Percentiles rank a stretch among this genome's conserved stretches.
These are phyloP conservation scores for Micromesistius poutassou DNA, from an alignment of 2,797 vertebrate species.

Conservation along the genomic window DNA sequence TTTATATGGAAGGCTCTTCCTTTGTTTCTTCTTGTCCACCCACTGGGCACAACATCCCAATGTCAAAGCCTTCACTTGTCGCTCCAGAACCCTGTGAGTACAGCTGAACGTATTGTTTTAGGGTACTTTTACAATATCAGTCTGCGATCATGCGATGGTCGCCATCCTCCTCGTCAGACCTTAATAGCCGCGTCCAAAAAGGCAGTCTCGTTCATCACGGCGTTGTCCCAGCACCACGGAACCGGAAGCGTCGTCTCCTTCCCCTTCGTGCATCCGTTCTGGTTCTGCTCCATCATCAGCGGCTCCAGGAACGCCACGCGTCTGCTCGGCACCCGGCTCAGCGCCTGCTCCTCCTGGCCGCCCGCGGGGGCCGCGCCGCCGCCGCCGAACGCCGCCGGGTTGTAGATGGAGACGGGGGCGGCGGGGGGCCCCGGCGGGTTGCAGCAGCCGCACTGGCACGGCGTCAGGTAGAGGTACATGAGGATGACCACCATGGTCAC, in stretches of 20 bases:
- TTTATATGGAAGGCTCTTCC: too few species aligned
- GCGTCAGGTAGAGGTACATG: conserved; percentile 87
- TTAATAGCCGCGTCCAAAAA: neutral
- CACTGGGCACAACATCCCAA: too few species aligned
- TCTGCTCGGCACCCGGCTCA: conserved; percentile 74
- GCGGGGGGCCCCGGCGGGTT: conserved; percentile 61
- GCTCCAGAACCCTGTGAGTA: neutral
- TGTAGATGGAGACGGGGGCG: conserved; percentile 63
- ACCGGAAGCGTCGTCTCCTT: conserved; percentile 58
- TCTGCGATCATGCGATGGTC: neutral
- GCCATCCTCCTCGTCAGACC: neutral
- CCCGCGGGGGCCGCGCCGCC: conserved; percentile 61
- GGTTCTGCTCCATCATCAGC: conserved; percentile 56
- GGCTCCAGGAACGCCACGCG: conserved; percentile 88
- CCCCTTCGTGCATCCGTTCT: conserved; percentile 70
- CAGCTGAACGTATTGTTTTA: neutral
- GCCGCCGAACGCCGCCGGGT: conserved; percentile 75
- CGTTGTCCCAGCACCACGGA: conserved; percentile 38
- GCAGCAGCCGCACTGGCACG: conserved; percentile 81
- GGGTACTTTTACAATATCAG: neutral
- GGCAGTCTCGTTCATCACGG: neutral
- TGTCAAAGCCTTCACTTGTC: neutral
- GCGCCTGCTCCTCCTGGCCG: neutral
- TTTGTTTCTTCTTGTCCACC: too few species aligned
- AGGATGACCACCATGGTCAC: conserved; percentile 84